Evolutionary conservation across 2,888 invertebrate species (phyloP), one percentile per base, ranked within the genome.

Genomic region (Melanostoma scalare): DNA sequence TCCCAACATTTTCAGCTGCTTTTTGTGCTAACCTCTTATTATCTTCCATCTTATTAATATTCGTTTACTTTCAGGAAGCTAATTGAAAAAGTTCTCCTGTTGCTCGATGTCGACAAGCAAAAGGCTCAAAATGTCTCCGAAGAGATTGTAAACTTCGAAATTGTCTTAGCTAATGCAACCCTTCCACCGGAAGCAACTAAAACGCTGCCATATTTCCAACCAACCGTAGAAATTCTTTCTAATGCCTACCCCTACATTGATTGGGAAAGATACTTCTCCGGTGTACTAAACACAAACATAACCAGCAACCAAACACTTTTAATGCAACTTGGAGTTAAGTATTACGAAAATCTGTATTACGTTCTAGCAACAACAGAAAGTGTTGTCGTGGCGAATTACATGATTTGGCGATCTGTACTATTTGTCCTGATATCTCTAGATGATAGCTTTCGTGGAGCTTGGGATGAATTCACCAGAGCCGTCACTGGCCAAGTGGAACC

Each of bases 401-500:
- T 86, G 68, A 60, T 85, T 8, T 86, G 86, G 86, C 82, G 86
- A 36, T 36, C 65, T 5, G 78, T 82, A 3, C 74, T 71, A 0
- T 55, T 71, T 4, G 55, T 82, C 2, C 48, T 85, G 1, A 10
- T 67, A 6, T 78, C 77, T 0, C 31, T 86, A 8, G 79, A 81
- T 10, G 73, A 69, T 5, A 52, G 33, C 0, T 86, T 86, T 33
- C 78, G 82, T 6, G 55, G 44, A 6, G 76, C 80, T 3, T 55
- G 33, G 8, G 60, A 84, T 6, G 73, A 85, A 3, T 85, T 85
- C 8, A 72, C 96, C 55, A 96, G 96, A 89, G 96, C 96, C 0
- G 92, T 98, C 33, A 94, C 96, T 87, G 98, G 97, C 0, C 95
- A 96, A 0, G 96, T 96, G 87, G 96, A 96, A 1, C 93, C 95